Conservation (phyloP, 2,797 vertebrate species). For the Glossophaga mutica region DNA sequence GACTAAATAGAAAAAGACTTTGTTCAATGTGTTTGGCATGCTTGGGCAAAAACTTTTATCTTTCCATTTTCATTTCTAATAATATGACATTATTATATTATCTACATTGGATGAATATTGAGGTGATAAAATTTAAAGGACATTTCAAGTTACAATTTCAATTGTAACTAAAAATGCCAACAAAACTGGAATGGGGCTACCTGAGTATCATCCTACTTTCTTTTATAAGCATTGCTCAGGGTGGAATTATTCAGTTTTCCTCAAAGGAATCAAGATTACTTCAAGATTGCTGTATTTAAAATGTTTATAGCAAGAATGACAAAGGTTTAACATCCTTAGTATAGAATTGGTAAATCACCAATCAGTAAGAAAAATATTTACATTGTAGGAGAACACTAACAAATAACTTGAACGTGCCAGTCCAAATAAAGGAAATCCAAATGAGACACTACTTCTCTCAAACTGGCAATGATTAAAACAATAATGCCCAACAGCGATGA, state of each 20-base stretch:
- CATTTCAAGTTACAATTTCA: neutral
- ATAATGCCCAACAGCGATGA: neutral
- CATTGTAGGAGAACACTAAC: neutral
- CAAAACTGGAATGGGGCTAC: neutral
- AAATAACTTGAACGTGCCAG: constrained; percentile 30
- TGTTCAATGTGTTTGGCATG: constrained; percentile 35
- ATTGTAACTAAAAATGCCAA: neutral
- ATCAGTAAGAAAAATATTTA: constrained; percentile 43
- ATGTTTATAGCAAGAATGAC: neutral
- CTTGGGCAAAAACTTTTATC: neutral
- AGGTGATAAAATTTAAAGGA: neutral
- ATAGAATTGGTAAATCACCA: neutral
- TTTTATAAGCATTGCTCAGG: neutral
- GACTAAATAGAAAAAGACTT: constrained; percentile 52
- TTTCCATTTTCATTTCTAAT: constrained; percentile 27
- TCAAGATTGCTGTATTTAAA: constrained; percentile 25
- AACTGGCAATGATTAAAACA: constrained; percentile 14
- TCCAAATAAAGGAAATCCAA: constrained; percentile 53
- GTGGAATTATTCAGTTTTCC: neutral
- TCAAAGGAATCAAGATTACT: neutral
- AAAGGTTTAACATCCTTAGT: neutral
- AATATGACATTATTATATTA: neutral
- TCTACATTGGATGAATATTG: neutral
- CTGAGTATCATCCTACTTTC: neutral
- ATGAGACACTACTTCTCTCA: constrained; percentile 8